Evolutionary conservation across 2,888 invertebrate genomes (phyloP), one percentile per base, ranked within the genome.

Genomic region (Rhynchonema sp.): DNA sequence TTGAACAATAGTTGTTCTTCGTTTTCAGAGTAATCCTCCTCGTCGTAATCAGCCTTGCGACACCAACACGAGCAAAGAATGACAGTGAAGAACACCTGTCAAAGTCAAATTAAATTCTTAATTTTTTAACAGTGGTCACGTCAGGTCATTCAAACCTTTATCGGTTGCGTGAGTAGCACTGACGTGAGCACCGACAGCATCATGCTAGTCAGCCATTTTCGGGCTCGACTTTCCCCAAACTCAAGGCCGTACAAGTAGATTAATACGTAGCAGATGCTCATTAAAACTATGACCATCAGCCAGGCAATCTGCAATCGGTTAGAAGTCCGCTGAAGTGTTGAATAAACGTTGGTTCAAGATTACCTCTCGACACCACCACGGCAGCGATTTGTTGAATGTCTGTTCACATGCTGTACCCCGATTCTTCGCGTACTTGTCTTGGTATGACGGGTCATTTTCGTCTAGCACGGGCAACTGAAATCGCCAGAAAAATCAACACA

Each of bases 171-270:
- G 26, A 79, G 62, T 62, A 78, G 72, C 2, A 78, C 69, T 0
- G 77, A 76, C 13, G 73, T 70, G 59, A 77, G 69, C 68, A 78
- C 75, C 1, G 77, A 74, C 1, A 77, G 66, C 53, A 78, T 58
- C 68, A 78, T 71, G 2, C 78, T 75, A 0, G 76, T 72, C 20
- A 78, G 72, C 78, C 78, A 78, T 64, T 77, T 74, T 58, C 72
- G 71, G 53, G 74, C 73, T 62, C 75, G 76, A 2, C 69, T 70
- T 62, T 78, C 76, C n/a, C 75, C 75, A 66, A 78, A 78, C 65
- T 66, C 66, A 59, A 79, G 73, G 3, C 75, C 77, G 64, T 76
- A 77, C 60, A 75, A 73, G 60, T 73, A 74, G 28, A 77, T 74
- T 66, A 78, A 74, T 59, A 75, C 71, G 1, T 72, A 69, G 0